Conservation (phyloP, 2,797 vertebrate genomes). For the Hyperoplus immaculatus region DNA sequence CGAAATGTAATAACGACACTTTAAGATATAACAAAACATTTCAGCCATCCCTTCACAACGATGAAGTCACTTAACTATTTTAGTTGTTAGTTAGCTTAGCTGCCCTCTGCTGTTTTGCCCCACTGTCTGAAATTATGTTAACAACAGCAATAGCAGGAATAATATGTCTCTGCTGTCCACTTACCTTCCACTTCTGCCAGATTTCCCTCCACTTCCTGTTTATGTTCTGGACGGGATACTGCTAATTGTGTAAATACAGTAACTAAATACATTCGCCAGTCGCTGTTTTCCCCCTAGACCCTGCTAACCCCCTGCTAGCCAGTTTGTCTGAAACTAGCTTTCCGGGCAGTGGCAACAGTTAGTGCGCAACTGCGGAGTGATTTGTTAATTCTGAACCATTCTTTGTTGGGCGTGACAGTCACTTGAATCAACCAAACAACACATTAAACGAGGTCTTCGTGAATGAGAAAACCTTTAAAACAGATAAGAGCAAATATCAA, state of each 20-base stretch:
- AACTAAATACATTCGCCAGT: slow-evolving; percentile 11
- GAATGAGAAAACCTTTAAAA: rapidly evolving
- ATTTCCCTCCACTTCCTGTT: slow-evolving; percentile 11
- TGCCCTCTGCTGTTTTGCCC: slow-evolving; percentile 23
- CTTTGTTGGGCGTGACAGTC: slow-evolving; percentile 29
- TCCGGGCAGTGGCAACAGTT: slow-evolving; percentile 66
- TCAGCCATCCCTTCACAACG: background rate
- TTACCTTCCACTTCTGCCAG: slow-evolving; percentile 48
- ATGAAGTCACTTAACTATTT: background rate
- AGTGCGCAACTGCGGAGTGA: background rate
- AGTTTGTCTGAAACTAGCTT: slow-evolving; percentile 60
- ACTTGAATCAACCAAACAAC: rapidly evolving
- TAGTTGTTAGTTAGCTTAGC: slow-evolving; percentile 27
- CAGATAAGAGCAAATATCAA: rapidly evolving
- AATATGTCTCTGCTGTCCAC: slow-evolving; percentile 26
- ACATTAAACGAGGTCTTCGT: rapidly evolving
- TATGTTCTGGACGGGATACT: background rate
- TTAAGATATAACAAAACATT: background rate
- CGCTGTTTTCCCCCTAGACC: slow-evolving; percentile 8
- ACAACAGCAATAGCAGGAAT: slow-evolving; percentile 7
- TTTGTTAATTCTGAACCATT: background rate
- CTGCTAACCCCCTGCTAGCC: slow-evolving; percentile 29
- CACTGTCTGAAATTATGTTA: background rate
- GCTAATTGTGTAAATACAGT: background rate
- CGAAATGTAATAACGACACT: too few species aligned